Conservation (phyloP, 2,113 vertebrate species). For the Phainopepla nitens region DNA sequence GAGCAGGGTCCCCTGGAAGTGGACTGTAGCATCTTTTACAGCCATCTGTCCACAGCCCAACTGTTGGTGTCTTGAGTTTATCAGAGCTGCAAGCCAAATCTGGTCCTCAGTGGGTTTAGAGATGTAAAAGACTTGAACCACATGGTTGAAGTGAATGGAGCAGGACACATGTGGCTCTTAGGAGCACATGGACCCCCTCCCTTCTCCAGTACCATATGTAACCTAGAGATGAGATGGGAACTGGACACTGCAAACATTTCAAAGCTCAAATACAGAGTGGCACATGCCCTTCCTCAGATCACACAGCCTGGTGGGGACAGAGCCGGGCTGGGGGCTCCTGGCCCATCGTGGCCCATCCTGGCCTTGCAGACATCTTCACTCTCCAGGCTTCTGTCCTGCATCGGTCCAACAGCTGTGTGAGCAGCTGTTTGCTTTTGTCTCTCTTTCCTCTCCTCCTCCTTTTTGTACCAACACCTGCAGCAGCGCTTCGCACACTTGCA, state of each 20-base stretch:
- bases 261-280: neutral
- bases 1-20: neutral
- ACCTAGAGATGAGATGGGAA: neutral
- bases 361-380: neutral
- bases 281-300: neutral
- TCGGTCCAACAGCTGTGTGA: neutral
- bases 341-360: neutral
- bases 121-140: neutral
- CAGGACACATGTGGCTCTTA: neutral
- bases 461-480: neutral
- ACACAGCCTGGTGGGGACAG: neutral
- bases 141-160: neutral
- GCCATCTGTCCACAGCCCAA: neutral
- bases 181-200: neutral
- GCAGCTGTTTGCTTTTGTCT: neutral
- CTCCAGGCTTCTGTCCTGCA: neutral
- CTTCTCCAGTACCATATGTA: fast-evolving
- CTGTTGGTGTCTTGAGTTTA: neutral
- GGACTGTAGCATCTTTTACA: neutral
- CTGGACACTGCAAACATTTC: neutral
- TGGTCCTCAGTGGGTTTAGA: neutral
- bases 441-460: neutral
- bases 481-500: neutral
- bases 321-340: neutral
- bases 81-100: neutral